Base-by-base conservation (phyloP, 2,113 vertebrate species). In the Vombatus ursinus region DNA sequence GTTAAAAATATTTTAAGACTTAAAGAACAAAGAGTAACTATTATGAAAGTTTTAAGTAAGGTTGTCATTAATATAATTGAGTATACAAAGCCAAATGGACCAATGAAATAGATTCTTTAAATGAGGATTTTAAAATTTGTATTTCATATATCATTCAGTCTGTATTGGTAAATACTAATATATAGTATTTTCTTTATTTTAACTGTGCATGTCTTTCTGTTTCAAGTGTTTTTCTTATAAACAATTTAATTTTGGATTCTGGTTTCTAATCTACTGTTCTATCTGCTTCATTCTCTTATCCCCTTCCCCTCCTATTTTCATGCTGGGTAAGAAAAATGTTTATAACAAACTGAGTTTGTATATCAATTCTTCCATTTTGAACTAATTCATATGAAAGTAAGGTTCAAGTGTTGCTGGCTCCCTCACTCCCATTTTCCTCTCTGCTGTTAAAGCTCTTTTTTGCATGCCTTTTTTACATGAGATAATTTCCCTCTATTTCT, bases 1-100 rank as follows among this genome's bases (percentile, higher is more conserved):
- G 68, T 44, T 2, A 44, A 84, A 68, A 84, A 44, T 84, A 44
- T 23, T 84, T 37, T 8, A 84, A 77, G 61, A 19, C 3, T 61
- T 61, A 68, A 68, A n/a, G 14, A 37, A 77, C 37, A 77, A 77
- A 77, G 14, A 16, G 37, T 19, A 19, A 4, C 3, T 14, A 31
- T 68, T 68, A 37, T 37, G 1, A 77, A 9, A 61, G 3, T 8
- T 61, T 61, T 28, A 37, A 68, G 11, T 10, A 28, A 28, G 12
- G n/a, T 44, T 84, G 16, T 84, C 19, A 44, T n/a, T n/a, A n/a
- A 44, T 44, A n/a, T 77, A 77, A 68, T 19, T 68, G 14, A 68
- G 0, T n/a, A 23, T n/a, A 2, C 37, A 84, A 44, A 84, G 6
- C 5, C 1, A n/a, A 77, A n/a, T n/a, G n/a, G 7, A n/a, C 1